Evolutionary conservation across 1,140 invertebrate species (phyloP), one percentile per base, ranked within the genome.

Genomic region (Brachystomella parvula): DNA sequence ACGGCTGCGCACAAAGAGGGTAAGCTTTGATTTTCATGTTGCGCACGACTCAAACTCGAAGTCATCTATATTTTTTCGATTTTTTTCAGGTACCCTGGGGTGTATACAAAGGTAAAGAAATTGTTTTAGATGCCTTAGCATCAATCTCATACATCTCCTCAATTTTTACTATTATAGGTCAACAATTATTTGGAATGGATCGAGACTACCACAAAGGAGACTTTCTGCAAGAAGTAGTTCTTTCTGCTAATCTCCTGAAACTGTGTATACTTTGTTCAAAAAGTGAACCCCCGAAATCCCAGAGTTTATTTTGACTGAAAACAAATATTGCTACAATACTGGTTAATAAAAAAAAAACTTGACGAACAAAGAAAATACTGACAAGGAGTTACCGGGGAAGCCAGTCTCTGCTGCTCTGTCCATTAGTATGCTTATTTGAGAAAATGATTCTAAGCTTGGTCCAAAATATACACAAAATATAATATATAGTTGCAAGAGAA

Each of bases 1-100:
- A 93, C 29, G 67, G 67, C 1, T 96, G 93, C 76, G 93, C 33
- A 15, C 49, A 53, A 53, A 24, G 21, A 53, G 24, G 24, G 49
- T 53, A 53, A 53, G 24, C n/a, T n/a, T n/a, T 53, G 24, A 62
- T 39, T 47, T 3, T 9, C 21, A 9, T 53, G 9, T 53, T 9
- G 6, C 24, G 3, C 3, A 59, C 26, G 15, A 29, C 26, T 29
- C 30, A 28, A 30, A 15, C 57, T 3, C 9, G 3, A 15, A 29
- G 9, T 6, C 21, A 59, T 29, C 3, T 15, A 30, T 59, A 3
- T 59, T 31, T 29, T 3, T 29, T 31, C 15, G 15, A 12, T 29
- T 31, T 30, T 12, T 30, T 59, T 9, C 57, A 62, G 31, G 21
- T 26, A 29, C 17, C 60, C 60, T 12, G 60, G 60, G 44, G 60